These are phyloP conservation scores for Sclerurus mexicanus DNA, from an alignment of 2,113 vertebrate species.

Conservation along the genomic window DNA sequence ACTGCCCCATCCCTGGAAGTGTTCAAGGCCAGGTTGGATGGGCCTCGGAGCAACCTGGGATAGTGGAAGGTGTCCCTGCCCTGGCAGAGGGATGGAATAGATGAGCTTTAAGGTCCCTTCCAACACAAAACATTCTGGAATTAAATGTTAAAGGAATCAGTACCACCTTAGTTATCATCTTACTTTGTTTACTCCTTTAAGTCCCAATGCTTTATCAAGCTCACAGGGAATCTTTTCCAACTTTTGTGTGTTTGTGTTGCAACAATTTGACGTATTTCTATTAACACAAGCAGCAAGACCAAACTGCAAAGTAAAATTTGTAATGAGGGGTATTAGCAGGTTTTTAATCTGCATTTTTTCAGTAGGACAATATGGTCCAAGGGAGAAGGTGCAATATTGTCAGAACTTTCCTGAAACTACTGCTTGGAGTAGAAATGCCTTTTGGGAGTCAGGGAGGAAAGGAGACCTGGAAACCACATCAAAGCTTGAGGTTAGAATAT, in stretches of 20 bases:
- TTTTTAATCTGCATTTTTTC: constrained; percentile 16
- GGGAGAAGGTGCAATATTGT: background rate
- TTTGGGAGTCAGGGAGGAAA: constrained; percentile 35
- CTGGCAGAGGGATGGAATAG: background rate
- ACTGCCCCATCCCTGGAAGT: background rate
- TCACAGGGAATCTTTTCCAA: background rate
- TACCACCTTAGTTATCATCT: background rate
- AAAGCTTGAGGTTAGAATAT: constrained; percentile 66
- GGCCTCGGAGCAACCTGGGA: background rate
- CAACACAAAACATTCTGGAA: background rate
- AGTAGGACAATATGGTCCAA: background rate
- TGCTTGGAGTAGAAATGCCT: constrained; percentile 64
- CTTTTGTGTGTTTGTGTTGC: background rate
- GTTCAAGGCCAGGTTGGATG: fast-evolving
- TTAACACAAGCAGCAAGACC: background rate
- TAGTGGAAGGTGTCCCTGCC: background rate
- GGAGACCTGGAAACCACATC: constrained; percentile 62
- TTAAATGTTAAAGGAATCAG: background rate
- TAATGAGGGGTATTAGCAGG: background rate
- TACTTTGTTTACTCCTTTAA: background rate
- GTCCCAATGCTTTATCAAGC: background rate
- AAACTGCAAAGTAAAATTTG: background rate
- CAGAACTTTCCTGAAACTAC: constrained; percentile 45
- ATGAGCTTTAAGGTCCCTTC: fast-evolving
- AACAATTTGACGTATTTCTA: background rate